Percentiles rank a stretch among this genome's conserved stretches.
These are phyloP conservation scores for Andrena chrysosceles DNA, from an alignment of 2,888 invertebrate genomes.

Conservation along the genomic window DNA sequence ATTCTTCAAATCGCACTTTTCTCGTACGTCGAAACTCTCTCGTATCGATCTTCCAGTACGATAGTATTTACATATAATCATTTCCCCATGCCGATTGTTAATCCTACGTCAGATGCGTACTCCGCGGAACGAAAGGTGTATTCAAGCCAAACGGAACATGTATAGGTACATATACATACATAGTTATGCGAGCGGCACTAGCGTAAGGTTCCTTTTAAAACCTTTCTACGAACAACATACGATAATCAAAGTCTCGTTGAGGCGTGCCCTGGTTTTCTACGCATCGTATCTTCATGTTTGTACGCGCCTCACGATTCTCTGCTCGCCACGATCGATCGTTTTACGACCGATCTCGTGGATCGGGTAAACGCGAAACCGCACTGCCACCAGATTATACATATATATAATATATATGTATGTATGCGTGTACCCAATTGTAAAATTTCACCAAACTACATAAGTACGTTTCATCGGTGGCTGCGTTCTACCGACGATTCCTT, in stretches of 20 bases:
- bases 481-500: constrained; percentile 4
- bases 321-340: neutral
- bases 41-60: constrained; percentile 78
- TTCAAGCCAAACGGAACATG: constrained; percentile 4
- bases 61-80: constrained; percentile 79
- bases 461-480: constrained; percentile 14
- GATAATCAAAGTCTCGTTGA: constrained; percentile 2
- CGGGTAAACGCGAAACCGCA: constrained; percentile 1
- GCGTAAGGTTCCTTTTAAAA: constrained; percentile 13
- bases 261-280: neutral
- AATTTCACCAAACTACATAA: constrained; percentile 15
- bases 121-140: neutral
- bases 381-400: neutral
- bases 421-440: constrained; percentile 19
- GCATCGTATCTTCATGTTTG: neutral
- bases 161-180: constrained; percentile 1
- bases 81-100: constrained; percentile 53
- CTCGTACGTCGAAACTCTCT: constrained; percentile 80
- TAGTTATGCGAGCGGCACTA: neutral
- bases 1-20: constrained; percentile 33
- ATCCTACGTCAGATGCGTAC: constrained; percentile 7
- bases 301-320: constrained; percentile 2
- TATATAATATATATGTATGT: neutral
- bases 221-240: neutral
- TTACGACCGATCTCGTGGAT: neutral